Conservation (phyloP, 1,140 invertebrate genomes). For the Belonocnema kinseyi region DNA sequence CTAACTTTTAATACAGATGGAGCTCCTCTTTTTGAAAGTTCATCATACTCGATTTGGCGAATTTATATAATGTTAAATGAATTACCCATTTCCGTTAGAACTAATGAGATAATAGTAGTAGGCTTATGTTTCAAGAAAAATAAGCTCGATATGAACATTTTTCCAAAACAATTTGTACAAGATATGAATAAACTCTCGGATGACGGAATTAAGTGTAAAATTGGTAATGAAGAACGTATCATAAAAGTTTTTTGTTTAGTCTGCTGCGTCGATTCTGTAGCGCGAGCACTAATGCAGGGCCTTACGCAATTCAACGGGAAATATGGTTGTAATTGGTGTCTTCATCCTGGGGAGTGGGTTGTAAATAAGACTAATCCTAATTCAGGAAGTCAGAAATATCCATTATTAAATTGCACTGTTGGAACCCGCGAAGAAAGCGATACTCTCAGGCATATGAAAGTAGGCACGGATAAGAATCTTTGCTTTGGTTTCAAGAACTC, state of each 20-base stretch:
- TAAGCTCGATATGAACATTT: slow-evolving; percentile 32
- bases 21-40: no score
- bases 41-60: no score
- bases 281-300: no score
- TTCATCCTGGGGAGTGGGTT: not conserved
- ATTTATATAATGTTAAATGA: no score
- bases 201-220: no score
- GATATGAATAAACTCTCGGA: slow-evolving; percentile 1
- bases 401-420: not conserved
- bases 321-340: no score
- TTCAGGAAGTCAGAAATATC: not conserved
- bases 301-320: no score
- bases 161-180: not conserved
- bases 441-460: not conserved
- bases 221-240: no score
- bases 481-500: not conserved
- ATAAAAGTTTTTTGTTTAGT: no score
- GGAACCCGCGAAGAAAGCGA: not conserved
- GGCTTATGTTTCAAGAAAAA: not conserved
- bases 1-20: not conserved
- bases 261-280: no score
- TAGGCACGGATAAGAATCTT: not conserved
- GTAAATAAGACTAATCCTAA: not conserved
- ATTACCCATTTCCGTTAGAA: not conserved
- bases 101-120: not conserved